Conservation (phyloP, 2,797 vertebrate genomes). For the Mareca penelope region DNA sequence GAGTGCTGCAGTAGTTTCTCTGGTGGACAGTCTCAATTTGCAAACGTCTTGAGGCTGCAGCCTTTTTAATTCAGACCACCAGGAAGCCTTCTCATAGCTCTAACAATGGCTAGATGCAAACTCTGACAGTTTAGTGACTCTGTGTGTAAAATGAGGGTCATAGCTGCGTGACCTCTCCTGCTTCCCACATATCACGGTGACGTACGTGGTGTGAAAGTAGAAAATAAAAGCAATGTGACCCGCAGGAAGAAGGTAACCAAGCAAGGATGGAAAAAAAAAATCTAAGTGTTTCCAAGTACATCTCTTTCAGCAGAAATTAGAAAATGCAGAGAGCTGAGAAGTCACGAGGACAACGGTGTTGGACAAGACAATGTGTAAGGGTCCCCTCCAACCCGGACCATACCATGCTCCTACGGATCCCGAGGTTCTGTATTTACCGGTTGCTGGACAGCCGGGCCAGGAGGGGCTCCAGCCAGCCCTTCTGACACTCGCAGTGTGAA, state of each 20-base stretch:
- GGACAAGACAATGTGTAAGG: background rate
- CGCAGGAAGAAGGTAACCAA: background rate
- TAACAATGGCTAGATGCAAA: background rate
- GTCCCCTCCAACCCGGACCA: background rate
- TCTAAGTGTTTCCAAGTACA: background rate
- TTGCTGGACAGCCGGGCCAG: slow-evolving; percentile 86
- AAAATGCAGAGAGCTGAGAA: background rate
- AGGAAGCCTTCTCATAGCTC: background rate
- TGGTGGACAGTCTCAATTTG: background rate
- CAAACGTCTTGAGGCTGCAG: background rate
- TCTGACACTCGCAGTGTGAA: slow-evolving; percentile 88
- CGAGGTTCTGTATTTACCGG: slow-evolving; percentile 75
- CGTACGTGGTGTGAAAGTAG: background rate
- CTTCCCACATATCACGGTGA: background rate
- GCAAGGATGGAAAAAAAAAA: background rate
- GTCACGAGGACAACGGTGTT: background rate
- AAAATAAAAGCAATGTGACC: background rate
- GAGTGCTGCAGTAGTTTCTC: background rate
- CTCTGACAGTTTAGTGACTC: background rate
- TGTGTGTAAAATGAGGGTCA: background rate
- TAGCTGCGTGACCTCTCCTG: background rate
- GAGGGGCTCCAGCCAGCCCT: slow-evolving; percentile 89
- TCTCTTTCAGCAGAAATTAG: background rate
- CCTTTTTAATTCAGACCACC: background rate
- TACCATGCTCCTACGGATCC: background rate